Conservation (phyloP, 2,888 invertebrate genomes). For the Latrodectus elegans region DNA sequence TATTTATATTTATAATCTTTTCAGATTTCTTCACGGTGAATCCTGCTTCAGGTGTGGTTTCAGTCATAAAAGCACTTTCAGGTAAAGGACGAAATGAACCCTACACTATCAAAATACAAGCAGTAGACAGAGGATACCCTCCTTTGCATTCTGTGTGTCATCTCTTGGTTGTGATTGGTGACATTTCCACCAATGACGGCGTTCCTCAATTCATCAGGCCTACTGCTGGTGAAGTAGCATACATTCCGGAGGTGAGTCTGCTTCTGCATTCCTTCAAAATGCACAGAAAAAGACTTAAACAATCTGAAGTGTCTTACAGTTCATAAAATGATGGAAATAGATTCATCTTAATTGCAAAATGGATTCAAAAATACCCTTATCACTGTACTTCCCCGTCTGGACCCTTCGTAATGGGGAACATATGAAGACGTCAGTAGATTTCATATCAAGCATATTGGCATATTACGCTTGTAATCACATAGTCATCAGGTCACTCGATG, state of each 20-base stretch:
- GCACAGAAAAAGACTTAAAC: too few species aligned
- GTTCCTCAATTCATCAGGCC: constrained; percentile 85
- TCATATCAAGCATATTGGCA: too few species aligned
- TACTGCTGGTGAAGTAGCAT: constrained; percentile 82
- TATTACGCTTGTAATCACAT: too few species aligned
- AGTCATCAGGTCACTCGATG: too few species aligned
- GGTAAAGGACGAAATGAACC: constrained; percentile 86
- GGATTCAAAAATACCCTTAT: too few species aligned
- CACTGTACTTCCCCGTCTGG: too few species aligned
- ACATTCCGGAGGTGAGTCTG: constrained; percentile 80
- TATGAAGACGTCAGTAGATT: too few species aligned
- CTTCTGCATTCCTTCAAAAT: background rate
- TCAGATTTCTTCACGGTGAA: constrained; percentile 83
- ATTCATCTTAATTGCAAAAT: too few species aligned
- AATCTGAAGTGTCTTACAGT: too few species aligned
- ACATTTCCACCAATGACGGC: constrained; percentile 87
- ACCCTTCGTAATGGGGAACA: too few species aligned
- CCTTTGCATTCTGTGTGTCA: constrained; percentile 76
- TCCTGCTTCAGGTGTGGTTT: constrained; percentile 81
- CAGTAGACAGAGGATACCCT: constrained; percentile 82
- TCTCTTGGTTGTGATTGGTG: constrained; percentile 78
- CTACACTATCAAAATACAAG: constrained; percentile 82
- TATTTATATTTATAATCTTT: too few species aligned
- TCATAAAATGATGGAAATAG: too few species aligned
- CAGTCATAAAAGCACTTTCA: constrained; percentile 81